Conservation (phyloP, 2,797 vertebrate species). For the Taenioides sp. region DNA sequence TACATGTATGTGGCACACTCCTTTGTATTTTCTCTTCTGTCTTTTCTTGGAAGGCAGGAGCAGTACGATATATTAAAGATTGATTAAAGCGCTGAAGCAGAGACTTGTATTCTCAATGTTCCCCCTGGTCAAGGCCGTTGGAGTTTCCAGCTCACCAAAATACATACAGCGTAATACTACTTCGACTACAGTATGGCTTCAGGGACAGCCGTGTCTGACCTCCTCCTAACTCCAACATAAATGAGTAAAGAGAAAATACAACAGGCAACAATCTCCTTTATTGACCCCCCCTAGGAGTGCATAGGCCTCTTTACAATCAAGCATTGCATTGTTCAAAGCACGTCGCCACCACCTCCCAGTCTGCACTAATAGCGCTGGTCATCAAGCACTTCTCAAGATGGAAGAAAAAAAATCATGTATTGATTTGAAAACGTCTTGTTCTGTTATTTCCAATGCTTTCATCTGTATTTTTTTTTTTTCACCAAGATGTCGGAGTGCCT, state of each 20-base stretch:
- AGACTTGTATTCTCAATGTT: constrained; percentile 48
- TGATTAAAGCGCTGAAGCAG: constrained; percentile 61
- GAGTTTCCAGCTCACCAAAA: constrained; percentile 52
- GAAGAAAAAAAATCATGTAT: constrained; percentile 56
- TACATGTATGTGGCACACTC: constrained; percentile 21
- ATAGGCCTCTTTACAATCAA: constrained; percentile 61
- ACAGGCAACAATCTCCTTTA: constrained; percentile 66
- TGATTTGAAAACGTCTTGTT: constrained; percentile 75
- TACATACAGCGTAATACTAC: constrained; percentile 19
- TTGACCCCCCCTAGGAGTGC: constrained; percentile 61
- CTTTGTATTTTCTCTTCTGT: constrained; percentile 24
- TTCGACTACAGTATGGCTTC: constrained; percentile 41
- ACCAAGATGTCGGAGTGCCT: constrained; percentile 41
- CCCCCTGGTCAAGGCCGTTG: constrained; percentile 51
- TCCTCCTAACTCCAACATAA: constrained; percentile 57
- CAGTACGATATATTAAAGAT: constrained; percentile 57
- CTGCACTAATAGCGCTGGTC: constrained; percentile 64
- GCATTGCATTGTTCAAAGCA: constrained; percentile 49
- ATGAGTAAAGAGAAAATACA: constrained; percentile 68
- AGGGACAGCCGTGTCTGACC: constrained; percentile 58
- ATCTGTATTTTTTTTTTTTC: constrained; percentile 45
- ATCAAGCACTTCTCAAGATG: constrained; percentile 66
- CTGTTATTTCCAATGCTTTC: constrained; percentile 70
- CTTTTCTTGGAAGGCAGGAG: constrained; percentile 37
- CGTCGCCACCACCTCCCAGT: constrained; percentile 35